phyloP scores from a whole-genome alignment of 2,888 invertebrate species.

The Lasioglossum leucozonium region DNA sequence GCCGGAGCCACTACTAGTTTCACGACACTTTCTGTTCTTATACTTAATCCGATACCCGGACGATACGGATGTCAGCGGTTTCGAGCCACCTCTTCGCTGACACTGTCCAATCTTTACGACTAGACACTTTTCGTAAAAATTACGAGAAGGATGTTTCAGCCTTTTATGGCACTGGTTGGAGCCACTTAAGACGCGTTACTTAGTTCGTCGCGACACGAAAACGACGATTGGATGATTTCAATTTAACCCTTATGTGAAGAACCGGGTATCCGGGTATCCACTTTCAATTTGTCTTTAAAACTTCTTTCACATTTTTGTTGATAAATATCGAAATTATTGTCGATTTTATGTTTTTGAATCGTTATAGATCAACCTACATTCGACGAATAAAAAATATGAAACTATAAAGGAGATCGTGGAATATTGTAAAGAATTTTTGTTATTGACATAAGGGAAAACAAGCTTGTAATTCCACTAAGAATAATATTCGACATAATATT shows the following conservation, averaged over 20 bases:
- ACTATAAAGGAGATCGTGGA: no score
- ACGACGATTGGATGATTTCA: background rate
- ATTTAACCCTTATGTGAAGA: no score
- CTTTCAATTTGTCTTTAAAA: no score
- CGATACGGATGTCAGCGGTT: background rate
- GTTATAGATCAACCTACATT: no score
- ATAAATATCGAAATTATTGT: no score
- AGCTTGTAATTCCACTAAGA: background rate
- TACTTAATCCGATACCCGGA: conserved; percentile 29
- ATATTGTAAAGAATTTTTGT: no score
- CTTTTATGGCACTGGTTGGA: background rate
- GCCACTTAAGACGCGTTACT: background rate
- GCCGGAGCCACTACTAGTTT: conserved; percentile 50
- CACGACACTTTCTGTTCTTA: conserved; percentile 9
- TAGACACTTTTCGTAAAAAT: background rate
- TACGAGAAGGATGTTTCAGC: background rate
- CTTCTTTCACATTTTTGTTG: no score
- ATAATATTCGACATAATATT: background rate
- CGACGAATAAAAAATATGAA: no score
- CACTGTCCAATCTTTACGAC: background rate
- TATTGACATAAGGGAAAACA: no score
- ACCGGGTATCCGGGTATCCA: no score
- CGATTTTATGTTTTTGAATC: no score
- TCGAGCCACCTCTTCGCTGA: background rate
- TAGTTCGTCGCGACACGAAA: background rate